Conservation (phyloP, 2,888 invertebrate genomes). For the Panzeria rudis region DNA sequence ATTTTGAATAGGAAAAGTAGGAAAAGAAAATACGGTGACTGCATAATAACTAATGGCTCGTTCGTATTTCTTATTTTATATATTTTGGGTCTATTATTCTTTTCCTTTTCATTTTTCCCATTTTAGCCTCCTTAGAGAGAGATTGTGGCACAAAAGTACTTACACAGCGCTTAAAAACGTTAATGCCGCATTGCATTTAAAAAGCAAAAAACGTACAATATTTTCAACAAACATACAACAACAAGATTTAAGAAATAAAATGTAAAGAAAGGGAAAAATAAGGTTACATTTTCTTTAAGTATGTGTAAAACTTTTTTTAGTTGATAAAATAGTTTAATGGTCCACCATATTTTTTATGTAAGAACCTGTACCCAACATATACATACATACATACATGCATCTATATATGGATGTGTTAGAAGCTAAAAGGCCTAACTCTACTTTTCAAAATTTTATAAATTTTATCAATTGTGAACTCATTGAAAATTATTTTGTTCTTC, state of each 20-base stretch:
- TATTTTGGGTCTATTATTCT: conserved; percentile 47
- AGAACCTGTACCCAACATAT: background rate
- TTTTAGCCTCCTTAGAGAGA: conserved; percentile 43
- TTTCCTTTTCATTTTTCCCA: conserved; percentile 2
- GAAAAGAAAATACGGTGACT: conserved; percentile 22
- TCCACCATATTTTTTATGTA: conserved; percentile 35
- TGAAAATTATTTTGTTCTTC: too few relatives aligned
- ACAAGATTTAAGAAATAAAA: background rate
- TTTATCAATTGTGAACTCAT: too few relatives aligned
- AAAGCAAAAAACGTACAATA: conserved; percentile 12
- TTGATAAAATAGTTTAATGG: conserved; percentile 53
- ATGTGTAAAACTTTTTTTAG: conserved; percentile 17
- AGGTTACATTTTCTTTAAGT: conserved; percentile 28
- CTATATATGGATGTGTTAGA: too few relatives aligned
- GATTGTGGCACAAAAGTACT: conserved; percentile 43
- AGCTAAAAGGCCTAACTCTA: too few relatives aligned
- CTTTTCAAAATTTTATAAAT: too few relatives aligned
- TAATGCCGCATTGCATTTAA: conserved; percentile 67
- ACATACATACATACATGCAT: background rate
- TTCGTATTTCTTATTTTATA: conserved; percentile 40
- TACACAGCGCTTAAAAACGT: conserved; percentile 50
- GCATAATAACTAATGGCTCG: conserved; percentile 67
- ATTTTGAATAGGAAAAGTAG: conserved; percentile 17
- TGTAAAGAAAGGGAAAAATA: conserved; percentile 36
- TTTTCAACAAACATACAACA: conserved; percentile 24